phyloP scores from a whole-genome alignment of 2,797 vertebrate species.

The Enteromius afrohamiltoni region DNA sequence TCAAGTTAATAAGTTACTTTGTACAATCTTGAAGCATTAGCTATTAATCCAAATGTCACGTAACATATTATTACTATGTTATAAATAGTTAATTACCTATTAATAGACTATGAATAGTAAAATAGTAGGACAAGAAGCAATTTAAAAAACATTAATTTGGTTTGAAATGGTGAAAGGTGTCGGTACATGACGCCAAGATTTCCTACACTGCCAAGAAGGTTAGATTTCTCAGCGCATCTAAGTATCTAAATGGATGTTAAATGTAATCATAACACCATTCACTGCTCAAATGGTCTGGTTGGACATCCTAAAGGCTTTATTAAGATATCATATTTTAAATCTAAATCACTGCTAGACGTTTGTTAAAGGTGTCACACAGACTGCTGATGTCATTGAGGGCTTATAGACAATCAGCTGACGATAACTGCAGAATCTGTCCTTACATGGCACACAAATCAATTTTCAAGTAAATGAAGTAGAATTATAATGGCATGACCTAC shows the following conservation, averaged over 20 bases:
- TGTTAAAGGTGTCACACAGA: background rate
- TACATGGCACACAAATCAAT: background rate
- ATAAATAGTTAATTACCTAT: background rate
- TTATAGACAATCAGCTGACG: background rate
- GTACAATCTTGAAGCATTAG: conserved; percentile 5
- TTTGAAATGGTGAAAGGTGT: background rate
- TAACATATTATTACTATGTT: background rate
- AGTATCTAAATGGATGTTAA: conserved; percentile 18
- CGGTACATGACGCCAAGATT: background rate
- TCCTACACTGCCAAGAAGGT: background rate
- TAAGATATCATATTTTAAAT: background rate
- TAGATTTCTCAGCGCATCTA: background rate
- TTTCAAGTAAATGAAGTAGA: background rate
- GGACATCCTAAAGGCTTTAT: conserved; percentile 25
- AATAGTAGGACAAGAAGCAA: background rate
- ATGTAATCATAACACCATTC: conserved; percentile 1
- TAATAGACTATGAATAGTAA: background rate
- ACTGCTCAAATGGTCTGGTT: background rate
- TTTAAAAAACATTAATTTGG: background rate
- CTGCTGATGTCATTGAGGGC: conserved; percentile 1
- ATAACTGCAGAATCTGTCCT: background rate
- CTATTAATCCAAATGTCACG: background rate
- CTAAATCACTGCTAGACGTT: background rate
- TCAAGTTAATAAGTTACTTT: conserved; percentile 13
- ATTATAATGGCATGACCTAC: background rate